Base-by-base conservation (phyloP, 2,797 vertebrate species). In the Lates japonicus region DNA sequence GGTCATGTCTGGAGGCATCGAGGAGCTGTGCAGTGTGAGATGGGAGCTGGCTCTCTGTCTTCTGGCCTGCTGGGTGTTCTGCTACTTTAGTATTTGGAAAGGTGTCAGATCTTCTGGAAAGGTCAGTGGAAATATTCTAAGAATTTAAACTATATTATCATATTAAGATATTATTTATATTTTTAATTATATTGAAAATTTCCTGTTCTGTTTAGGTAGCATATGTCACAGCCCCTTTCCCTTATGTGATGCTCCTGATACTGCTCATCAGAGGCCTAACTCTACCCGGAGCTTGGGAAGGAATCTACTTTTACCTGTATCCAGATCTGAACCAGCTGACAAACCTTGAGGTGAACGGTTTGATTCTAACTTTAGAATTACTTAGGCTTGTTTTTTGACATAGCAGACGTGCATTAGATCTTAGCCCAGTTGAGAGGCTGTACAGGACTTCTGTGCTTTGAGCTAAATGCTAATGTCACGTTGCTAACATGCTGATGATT, bases 61-160 rank as follows among this genome's bases (percentile, higher is more conserved):
- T 62, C 77, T 87, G 55, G 31, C 42, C 57, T 44, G 75, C 67
- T 92, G 91, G 89, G 55, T 85, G 3, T 6, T 89, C 62, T 90
- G 89, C 60, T 95, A 93, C 84, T 93, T 94, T 57, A 82, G 82
- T 44, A 81, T 93, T 29, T 92, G 92, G 92, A 94, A 94, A 87
- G 82, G 92, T 29, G 83, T 91, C 57, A 90, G 39, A 57, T 92
- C 91, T 5, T 85, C 90, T 60, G 92, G 89, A 49, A 94, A 92
- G 87, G 91, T 52, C 22, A 4, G n/a, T 13, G 11, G 10, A 52
- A 5, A 25, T 13, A 52, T 2, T 25, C 13, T 5, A 29, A 29
- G 25, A 29, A 20, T 25, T 4, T 52, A 12, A 52, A 25, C 25
- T 29, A 29, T 29, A 29, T 29, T 29, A 29, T 29, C 25, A 29